phyloP scores from a whole-genome alignment of 2,888 invertebrate genomes.

The Volucella inanis region DNA sequence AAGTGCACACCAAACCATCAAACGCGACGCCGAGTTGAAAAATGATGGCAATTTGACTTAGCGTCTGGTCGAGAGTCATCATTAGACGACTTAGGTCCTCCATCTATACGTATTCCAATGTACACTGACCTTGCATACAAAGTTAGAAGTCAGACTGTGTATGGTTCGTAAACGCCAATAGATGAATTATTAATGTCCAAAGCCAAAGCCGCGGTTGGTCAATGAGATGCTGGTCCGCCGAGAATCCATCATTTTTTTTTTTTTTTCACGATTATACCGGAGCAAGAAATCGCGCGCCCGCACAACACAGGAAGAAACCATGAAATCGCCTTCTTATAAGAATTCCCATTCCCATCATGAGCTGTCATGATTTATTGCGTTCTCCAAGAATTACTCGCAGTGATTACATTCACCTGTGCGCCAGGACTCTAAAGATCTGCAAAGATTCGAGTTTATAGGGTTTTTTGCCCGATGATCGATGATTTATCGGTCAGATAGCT shows the following conservation, averaged over 20 bases:
- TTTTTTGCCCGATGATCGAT: conserved; percentile 48
- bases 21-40: conserved; percentile 70
- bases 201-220: conserved; percentile 46
- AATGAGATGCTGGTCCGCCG: conserved; percentile 50
- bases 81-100: conserved; percentile 47
- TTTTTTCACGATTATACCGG: conserved; percentile 41
- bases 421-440: conserved; percentile 17
- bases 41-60: conserved; percentile 68
- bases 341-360: conserved; percentile 59
- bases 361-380: conserved; percentile 59
- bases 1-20: conserved; percentile 55
- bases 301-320: conserved; percentile 6
- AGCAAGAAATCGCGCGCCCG: background rate
- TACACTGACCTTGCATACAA: conserved; percentile 58
- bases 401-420: conserved; percentile 73
- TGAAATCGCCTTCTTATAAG: conserved; percentile 34
- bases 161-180: conserved; percentile 55
- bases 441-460: conserved; percentile 41
- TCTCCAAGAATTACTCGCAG: conserved; percentile 64
- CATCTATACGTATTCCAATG: conserved; percentile 2
- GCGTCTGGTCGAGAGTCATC: conserved; percentile 63
- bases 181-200: conserved; percentile 70
- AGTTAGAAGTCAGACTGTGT: conserved; percentile 6
- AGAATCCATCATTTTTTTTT: conserved; percentile 53
- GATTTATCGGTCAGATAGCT: conserved; percentile 51